Evolutionary conservation across 2,797 vertebrate species (phyloP).

Genomic region (Epinephelus awoara): DNA sequence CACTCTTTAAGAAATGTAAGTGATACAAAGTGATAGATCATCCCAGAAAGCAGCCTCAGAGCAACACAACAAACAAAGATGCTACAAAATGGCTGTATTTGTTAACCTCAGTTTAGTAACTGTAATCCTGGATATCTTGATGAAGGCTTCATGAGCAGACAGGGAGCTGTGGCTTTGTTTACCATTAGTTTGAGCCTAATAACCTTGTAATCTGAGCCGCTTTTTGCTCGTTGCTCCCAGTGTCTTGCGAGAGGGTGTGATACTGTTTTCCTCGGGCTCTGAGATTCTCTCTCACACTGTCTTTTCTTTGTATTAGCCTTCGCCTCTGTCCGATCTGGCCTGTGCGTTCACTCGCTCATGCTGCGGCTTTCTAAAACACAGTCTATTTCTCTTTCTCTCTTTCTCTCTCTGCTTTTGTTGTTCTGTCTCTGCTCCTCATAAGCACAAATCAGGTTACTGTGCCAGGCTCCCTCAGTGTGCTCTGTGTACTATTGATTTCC

Average conservation of each 20-base stretch:
- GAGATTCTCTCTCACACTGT: conserved; percentile 38
- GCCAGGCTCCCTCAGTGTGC: conserved; percentile 62
- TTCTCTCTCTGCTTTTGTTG: conserved; percentile 35
- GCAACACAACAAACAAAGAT: conserved; percentile 1
- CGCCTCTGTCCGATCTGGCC: conserved; percentile 8
- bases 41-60: neutral
- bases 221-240: conserved; percentile 38
- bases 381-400: neutral
- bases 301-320: conserved; percentile 30
- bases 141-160: conserved; percentile 17
- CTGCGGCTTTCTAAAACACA: conserved; percentile 21
- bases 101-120: conserved; percentile 4
- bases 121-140: conserved; percentile 15
- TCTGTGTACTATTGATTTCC: conserved; percentile 82
- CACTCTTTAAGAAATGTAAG: conserved; percentile 6
- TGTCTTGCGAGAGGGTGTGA: conserved; percentile 45
- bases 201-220: conserved; percentile 73
- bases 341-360: neutral
- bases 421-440: conserved; percentile 59
- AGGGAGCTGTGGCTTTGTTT: conserved; percentile 59
- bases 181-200: conserved; percentile 56
- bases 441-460: conserved; percentile 81
- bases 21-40: conserved; percentile 14
- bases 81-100: conserved; percentile 19
- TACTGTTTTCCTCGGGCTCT: conserved; percentile 59